Evolutionary conservation across 2,113 vertebrate genomes (phyloP).

Genomic region (Cheirogaleus medius): DNA sequence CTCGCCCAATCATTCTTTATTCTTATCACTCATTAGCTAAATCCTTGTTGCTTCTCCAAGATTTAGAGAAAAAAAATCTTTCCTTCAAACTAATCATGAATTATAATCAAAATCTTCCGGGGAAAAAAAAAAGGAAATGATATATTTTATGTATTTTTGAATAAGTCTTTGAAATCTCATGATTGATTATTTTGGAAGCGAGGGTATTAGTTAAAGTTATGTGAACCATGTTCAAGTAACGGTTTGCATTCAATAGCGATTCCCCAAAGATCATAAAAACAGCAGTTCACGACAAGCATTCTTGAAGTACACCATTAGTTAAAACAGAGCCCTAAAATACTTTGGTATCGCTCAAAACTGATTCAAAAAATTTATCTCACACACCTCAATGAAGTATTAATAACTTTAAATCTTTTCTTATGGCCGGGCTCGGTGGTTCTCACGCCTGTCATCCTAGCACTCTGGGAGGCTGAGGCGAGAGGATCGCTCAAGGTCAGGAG

Average conservation of each 20-base stretch:
- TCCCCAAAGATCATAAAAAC: not conserved
- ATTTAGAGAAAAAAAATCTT: not conserved
- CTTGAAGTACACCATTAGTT: not conserved
- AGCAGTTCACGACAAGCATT: not conserved
- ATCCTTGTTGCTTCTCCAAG: not conserved
- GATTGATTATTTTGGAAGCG: slow-evolving; percentile 20
- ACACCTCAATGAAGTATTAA: not conserved
- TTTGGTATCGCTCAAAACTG: slow-evolving; percentile 13
- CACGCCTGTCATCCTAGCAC: too few relatives aligned
- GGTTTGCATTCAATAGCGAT: slow-evolving; percentile 18
- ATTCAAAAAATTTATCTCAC: not conserved
- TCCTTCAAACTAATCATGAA: not conserved
- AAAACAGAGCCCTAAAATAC: not conserved
- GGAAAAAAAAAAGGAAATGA: not conserved
- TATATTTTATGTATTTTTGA: not conserved
- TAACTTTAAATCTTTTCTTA: slow-evolving; percentile 32
- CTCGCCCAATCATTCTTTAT: not conserved
- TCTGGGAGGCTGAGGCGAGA: too few relatives aligned
- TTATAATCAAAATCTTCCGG: not conserved
- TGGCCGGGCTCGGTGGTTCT: too few relatives aligned
- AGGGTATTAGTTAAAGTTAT: not conserved
- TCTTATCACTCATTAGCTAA: not conserved
- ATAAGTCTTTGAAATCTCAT: slow-evolving; percentile 16
- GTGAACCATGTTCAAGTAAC: not conserved
- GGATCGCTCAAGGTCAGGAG: too few relatives aligned